Evolutionary conservation across 2,888 invertebrate species (phyloP).

Genomic region (Margaritifera margaritifera): DNA sequence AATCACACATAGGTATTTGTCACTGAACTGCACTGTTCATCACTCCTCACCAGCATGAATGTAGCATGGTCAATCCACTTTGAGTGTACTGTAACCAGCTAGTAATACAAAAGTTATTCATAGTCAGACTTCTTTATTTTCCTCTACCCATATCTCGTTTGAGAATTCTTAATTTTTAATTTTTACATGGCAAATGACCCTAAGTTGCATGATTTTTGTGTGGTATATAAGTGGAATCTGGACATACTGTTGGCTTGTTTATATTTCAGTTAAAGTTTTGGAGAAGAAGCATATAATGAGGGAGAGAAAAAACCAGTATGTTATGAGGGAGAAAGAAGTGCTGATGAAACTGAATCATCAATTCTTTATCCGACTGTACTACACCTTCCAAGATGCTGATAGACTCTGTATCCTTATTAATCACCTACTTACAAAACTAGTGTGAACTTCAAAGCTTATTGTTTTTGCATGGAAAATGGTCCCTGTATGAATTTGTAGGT

Average conservation of each 20-base stretch:
- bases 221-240: background rate
- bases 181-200: background rate
- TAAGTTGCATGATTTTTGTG: background rate
- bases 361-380: slow-evolving; percentile 94
- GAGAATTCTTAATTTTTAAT: background rate
- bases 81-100: no score
- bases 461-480: no score
- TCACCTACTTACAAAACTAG: no score
- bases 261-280: slow-evolving; percentile 93
- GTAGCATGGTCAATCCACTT: no score
- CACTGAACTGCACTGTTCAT: no score
- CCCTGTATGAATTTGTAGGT: no score
- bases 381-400: slow-evolving; percentile 95
- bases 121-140: no score
- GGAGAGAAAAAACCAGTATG: slow-evolving; percentile 94
- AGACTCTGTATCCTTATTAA: slow-evolving; percentile 81
- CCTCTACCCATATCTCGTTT: no score
- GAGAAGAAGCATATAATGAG: slow-evolving; percentile 94
- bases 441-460: no score
- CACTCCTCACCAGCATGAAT: no score
- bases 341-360: slow-evolving; percentile 85
- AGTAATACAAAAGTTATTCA: no score
- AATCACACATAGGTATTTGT: no score
- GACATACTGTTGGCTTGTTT: background rate
- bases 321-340: slow-evolving; percentile 94